Conservation (phyloP, 1,140 invertebrate species). For the Leucophenga varia region DNA sequence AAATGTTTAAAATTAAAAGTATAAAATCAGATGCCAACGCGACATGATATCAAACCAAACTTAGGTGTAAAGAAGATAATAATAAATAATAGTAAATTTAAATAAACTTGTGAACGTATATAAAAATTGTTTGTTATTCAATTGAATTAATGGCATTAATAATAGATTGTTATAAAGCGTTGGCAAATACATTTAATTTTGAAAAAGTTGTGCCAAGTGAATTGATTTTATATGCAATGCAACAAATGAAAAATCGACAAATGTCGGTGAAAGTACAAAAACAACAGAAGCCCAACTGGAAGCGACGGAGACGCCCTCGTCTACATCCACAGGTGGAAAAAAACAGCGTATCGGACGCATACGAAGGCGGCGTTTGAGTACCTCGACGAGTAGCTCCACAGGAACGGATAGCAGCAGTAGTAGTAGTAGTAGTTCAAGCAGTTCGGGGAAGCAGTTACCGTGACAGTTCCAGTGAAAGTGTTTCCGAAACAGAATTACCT, state of each 20-base stretch:
- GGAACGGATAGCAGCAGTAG: conserved; percentile 18
- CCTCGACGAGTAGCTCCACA: neutral
- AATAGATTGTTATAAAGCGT: conserved; percentile 4
- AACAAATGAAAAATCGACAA: conserved; percentile 36
- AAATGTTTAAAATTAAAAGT: too few relatives aligned
- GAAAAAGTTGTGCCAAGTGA: conserved; percentile 10
- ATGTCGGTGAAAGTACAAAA: conserved; percentile 18
- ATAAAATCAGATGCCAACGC: too few relatives aligned
- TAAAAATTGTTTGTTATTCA: neutral
- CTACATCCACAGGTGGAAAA: neutral
- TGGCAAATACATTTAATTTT: conserved; percentile 1
- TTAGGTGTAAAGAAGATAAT: too few relatives aligned
- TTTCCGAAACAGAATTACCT: conserved; percentile 5
- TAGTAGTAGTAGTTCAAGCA: conserved; percentile 23
- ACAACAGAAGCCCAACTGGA: conserved; percentile 27
- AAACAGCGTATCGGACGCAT: conserved; percentile 3
- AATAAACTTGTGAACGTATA: neutral
- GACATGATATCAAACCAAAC: too few relatives aligned
- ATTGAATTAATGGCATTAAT: neutral
- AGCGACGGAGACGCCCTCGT: conserved; percentile 17
- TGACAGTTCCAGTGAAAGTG: conserved; percentile 6
- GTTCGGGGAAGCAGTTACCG: neutral
- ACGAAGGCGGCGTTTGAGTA: conserved; percentile 8
- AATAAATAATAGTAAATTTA: too few relatives aligned
- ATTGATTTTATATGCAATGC: conserved; percentile 35